phyloP scores from a whole-genome alignment of 2,888 invertebrate species.

The Trypoxylon attenuatum region DNA sequence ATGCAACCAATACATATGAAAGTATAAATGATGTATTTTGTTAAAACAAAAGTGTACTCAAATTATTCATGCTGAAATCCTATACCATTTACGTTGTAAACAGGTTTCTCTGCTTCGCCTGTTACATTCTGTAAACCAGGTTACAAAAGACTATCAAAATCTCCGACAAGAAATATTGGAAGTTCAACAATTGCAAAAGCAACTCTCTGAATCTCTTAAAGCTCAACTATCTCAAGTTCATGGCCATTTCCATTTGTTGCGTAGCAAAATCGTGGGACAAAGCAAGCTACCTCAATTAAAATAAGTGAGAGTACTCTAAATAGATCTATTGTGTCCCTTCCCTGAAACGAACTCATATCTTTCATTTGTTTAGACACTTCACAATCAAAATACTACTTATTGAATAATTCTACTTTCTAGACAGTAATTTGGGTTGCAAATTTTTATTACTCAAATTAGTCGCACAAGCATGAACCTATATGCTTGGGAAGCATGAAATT shows the following conservation, averaged over 20 bases:
- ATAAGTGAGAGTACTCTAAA: no score
- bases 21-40: no score
- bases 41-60: neutral
- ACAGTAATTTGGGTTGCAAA: no score
- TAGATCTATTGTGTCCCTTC: no score
- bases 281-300: constrained; percentile 64
- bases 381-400: no score
- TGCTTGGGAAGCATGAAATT: no score
- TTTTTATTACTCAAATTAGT: no score
- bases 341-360: no score
- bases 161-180: constrained; percentile 86
- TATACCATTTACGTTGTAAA: constrained; percentile 36
- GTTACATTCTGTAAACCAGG: constrained; percentile 84
- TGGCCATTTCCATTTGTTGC: constrained; percentile 83
- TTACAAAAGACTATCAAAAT: constrained; percentile 86
- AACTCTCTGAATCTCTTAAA: constrained; percentile 84
- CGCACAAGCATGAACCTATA: no score
- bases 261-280: constrained; percentile 80
- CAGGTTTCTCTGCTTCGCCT: constrained; percentile 84
- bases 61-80: constrained; percentile 21
- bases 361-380: no score
- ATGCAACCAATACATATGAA: neutral
- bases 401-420: no score
- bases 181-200: constrained; percentile 86
- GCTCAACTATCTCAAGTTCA: constrained; percentile 84